Conservation (phyloP, 2,888 invertebrate genomes). For the Epirrhoe alternata region DNA sequence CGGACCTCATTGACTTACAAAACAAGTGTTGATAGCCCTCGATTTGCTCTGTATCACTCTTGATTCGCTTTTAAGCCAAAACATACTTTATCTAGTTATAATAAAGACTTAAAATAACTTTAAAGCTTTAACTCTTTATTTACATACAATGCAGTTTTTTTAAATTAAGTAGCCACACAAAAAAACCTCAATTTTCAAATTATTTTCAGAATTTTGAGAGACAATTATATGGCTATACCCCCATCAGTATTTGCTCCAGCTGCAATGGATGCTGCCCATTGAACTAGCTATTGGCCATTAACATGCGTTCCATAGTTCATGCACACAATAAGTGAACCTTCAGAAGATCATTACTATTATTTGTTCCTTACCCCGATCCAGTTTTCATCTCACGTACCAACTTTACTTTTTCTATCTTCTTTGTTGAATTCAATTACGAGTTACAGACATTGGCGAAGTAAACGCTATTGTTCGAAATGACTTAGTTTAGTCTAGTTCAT, state of each 20-base stretch:
- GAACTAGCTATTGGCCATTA: too few species aligned
- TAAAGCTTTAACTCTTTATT: too few species aligned
- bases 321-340: conserved; percentile 14
- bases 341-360: not conserved
- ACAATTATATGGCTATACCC: too few species aligned
- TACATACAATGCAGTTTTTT: too few species aligned
- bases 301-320: too few species aligned
- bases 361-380: conserved; percentile 47
- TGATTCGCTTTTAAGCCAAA: not conserved
- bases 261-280: too few species aligned
- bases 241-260: too few species aligned
- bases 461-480: conserved; percentile 58
- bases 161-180: too few species aligned
- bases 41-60: conserved; percentile 9
- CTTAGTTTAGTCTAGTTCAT: conserved; percentile 49
- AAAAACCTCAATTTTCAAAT: too few species aligned
- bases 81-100: not conserved
- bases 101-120: not conserved
- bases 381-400: conserved; percentile 74
- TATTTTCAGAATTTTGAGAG: too few species aligned
- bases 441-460: conserved; percentile 62
- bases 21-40: conserved; percentile 66
- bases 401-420: conserved; percentile 79
- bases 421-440: conserved; percentile 77
- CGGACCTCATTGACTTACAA: conserved; percentile 70